phyloP scores from a whole-genome alignment of 2,113 vertebrate genomes.

The Anolis carolinensis region DNA sequence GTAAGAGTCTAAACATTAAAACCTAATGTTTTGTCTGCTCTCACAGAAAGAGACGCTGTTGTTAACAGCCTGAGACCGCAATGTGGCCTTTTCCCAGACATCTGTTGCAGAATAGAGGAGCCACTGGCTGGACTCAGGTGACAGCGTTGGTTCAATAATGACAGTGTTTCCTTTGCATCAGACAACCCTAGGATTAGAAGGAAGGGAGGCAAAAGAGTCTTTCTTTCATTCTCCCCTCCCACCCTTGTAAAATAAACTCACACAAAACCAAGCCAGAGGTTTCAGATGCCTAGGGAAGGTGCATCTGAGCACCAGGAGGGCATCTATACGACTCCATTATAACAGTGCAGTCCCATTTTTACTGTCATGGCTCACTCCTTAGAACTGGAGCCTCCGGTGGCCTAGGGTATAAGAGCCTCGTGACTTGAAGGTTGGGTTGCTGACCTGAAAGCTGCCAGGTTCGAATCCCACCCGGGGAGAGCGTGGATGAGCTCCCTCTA shows the following conservation, averaged over 20 bases:
- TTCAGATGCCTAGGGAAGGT: neutral
- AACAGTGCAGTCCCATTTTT: too few species aligned
- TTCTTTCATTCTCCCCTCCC: neutral
- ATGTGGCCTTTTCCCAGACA: neutral
- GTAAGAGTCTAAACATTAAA: too few species aligned
- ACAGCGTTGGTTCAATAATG: neutral
- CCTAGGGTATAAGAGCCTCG: too few species aligned
- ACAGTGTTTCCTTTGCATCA: neutral
- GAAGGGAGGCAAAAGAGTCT: too few species aligned
- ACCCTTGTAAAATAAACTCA: neutral
- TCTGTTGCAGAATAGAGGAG: neutral
- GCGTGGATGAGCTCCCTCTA: too few species aligned
- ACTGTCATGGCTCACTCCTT: too few species aligned
- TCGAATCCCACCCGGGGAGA: too few species aligned
- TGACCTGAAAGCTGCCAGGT: too few species aligned
- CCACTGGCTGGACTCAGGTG: too few species aligned
- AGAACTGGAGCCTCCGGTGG: too few species aligned
- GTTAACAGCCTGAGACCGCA: neutral
- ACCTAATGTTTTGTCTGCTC: neutral
- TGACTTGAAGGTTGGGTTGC: too few species aligned
- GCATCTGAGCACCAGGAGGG: neutral
- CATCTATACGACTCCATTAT: too few species aligned
- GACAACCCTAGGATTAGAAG: neutral
- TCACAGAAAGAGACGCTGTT: neutral
- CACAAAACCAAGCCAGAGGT: neutral